A percentile compares a stretch with the other conserved stretches of the same genome.
Conservation (phyloP, 2,888 invertebrate genomes). For the Syrista parreyssii region DNA sequence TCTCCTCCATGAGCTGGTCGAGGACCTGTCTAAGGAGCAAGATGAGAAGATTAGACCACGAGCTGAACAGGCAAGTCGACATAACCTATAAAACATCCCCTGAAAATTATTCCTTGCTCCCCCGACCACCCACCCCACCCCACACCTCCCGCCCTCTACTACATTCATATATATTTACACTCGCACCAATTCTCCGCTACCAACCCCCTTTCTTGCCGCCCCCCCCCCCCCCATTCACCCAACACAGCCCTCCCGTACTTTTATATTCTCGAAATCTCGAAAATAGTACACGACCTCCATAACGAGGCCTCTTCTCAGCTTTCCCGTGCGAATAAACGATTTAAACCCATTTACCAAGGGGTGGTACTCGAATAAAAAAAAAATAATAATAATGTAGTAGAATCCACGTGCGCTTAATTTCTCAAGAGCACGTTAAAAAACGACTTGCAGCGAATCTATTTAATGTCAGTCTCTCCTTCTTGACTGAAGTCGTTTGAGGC, state of each 20-base stretch:
- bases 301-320: background rate
- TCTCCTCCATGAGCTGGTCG: constrained; percentile 61
- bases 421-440: background rate
- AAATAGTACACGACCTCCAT: background rate
- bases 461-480: background rate
- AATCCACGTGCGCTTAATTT: background rate
- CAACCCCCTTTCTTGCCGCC: too few relatives aligned
- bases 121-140: too few relatives aligned
- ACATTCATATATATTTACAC: background rate
- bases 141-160: too few relatives aligned
- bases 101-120: background rate
- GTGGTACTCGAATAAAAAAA: background rate
- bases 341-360: background rate
- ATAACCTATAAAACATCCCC: background rate
- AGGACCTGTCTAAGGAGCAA: constrained; percentile 54
- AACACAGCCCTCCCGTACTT: background rate
- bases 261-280: background rate
- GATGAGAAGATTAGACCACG: constrained; percentile 46
- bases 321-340: background rate
- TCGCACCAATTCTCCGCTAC: background rate
- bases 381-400: too few relatives aligned
- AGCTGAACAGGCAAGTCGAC: constrained; percentile 55
- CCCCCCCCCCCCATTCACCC: too few relatives aligned
- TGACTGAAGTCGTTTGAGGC: background rate
- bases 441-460: background rate